Conservation (phyloP, 2,888 invertebrate genomes). For the Campopleginae sp. region DNA sequence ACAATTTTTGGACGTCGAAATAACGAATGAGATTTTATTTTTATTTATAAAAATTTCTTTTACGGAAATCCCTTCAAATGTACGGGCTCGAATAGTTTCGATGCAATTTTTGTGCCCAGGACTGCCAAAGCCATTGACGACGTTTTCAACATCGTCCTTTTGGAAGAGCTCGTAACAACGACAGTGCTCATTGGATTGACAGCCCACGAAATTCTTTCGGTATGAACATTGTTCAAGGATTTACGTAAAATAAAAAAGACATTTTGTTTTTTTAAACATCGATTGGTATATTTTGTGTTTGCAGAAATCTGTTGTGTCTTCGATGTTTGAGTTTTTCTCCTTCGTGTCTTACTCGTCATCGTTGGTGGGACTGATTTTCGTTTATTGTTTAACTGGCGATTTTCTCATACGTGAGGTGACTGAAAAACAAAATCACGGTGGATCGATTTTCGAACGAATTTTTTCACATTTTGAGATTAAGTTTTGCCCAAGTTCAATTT, state of each 20-base stretch:
- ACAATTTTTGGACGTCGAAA: too few relatives aligned
- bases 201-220: constrained; percentile 20
- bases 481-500: not conserved
- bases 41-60: too few relatives aligned
- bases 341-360: constrained; percentile 54
- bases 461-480: not conserved
- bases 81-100: not conserved
- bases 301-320: constrained; percentile 55
- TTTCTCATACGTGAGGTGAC: constrained; percentile 69
- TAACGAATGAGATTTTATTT: too few relatives aligned
- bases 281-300: not conserved
- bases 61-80: not conserved
- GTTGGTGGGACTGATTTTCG: constrained; percentile 65
- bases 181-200: constrained; percentile 62
- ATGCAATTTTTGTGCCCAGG: constrained; percentile 25
- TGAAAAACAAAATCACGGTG: not conserved
- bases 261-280: not conserved
- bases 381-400: constrained; percentile 72
- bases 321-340: constrained; percentile 47
- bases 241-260: not conserved
- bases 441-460: not conserved
- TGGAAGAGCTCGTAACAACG: constrained; percentile 58
- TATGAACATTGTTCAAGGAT: not conserved
- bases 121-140: constrained; percentile 51
- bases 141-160: constrained; percentile 52